Conservation (phyloP, 2,888 invertebrate species). For the Eumerus sabulonum region DNA sequence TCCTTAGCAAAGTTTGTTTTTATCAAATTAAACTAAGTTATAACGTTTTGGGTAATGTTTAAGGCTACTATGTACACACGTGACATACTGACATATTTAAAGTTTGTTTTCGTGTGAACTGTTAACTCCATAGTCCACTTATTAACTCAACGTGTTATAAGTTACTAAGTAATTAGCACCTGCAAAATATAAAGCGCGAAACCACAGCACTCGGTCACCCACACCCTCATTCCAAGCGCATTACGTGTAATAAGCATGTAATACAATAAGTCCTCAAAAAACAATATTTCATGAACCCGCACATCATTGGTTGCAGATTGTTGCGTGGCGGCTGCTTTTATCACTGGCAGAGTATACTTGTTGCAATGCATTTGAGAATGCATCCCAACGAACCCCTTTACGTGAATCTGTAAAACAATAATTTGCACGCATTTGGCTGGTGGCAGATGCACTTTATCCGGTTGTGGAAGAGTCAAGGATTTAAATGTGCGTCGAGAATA, state of each 20-base stretch:
- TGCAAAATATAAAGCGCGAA: conserved; percentile 21
- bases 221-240: conserved; percentile 11
- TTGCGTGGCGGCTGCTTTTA: conserved; percentile 17
- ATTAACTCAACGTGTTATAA: conserved; percentile 32
- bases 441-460: conserved; percentile 50
- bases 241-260: conserved; percentile 14
- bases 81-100: too few relatives aligned
- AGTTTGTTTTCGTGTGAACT: too few relatives aligned
- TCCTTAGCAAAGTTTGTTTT: too few relatives aligned
- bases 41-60: too few relatives aligned
- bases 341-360: conserved; percentile 57
- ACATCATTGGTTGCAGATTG: neutral
- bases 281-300: conserved; percentile 15
- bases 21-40: too few relatives aligned
- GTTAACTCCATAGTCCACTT: too few relatives aligned
- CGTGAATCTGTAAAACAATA: conserved; percentile 24
- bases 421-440: conserved; percentile 64
- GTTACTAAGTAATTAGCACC: conserved; percentile 52
- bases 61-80: too few relatives aligned
- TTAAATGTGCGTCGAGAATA: conserved; percentile 67
- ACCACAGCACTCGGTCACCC: conserved; percentile 33
- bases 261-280: conserved; percentile 46
- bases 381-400: conserved; percentile 18
- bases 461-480: conserved; percentile 58
- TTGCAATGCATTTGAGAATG: conserved; percentile 48